These are phyloP conservation scores for Aradophagus sp. DNA, from an alignment of 1,140 invertebrate species.

Conservation along the genomic window DNA sequence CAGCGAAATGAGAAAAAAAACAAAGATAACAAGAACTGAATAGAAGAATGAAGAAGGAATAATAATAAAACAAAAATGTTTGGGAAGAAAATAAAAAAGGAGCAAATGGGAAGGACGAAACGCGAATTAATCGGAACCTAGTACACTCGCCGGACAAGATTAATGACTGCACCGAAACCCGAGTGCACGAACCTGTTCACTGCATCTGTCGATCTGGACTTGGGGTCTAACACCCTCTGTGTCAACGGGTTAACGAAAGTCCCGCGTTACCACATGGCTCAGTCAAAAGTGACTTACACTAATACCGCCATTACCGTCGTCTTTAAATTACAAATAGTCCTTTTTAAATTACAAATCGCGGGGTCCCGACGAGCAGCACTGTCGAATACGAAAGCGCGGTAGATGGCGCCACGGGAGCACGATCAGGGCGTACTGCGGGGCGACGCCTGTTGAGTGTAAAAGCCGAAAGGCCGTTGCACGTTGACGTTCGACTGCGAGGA, in stretches of 20 bases:
- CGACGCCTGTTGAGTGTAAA: slow-evolving; percentile 69
- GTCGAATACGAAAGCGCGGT: not conserved
- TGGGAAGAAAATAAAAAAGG: slow-evolving; percentile 34
- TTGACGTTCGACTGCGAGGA: slow-evolving; percentile 56
- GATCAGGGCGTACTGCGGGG: slow-evolving; percentile 44
- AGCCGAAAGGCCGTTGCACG: slow-evolving; percentile 69
- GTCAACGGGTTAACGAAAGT: slow-evolving; percentile 33
- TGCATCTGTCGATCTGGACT: slow-evolving; percentile 51
- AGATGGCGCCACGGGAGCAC: no score
- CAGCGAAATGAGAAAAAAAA: slow-evolving; percentile 1
- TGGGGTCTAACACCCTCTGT: slow-evolving; percentile 37
- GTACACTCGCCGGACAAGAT: slow-evolving; percentile 41
- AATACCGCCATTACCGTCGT: no score
- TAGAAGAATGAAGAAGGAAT: slow-evolving; percentile 9
- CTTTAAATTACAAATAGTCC: no score
- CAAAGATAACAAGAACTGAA: not conserved
- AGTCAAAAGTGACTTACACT: no score
- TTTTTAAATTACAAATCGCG: no score
- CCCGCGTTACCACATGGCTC: no score
- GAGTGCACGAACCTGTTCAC: slow-evolving; percentile 43
- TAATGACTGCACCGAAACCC: slow-evolving; percentile 42
- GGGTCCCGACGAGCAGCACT: not conserved
- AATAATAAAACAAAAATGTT: no score
- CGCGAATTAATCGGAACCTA: slow-evolving; percentile 61
- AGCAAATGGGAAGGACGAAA: slow-evolving; percentile 15